A percentile compares a stretch with the other conserved stretches of the same genome.
Conservation (phyloP, 2,888 invertebrate species). For the Periphyllus acericola region DNA sequence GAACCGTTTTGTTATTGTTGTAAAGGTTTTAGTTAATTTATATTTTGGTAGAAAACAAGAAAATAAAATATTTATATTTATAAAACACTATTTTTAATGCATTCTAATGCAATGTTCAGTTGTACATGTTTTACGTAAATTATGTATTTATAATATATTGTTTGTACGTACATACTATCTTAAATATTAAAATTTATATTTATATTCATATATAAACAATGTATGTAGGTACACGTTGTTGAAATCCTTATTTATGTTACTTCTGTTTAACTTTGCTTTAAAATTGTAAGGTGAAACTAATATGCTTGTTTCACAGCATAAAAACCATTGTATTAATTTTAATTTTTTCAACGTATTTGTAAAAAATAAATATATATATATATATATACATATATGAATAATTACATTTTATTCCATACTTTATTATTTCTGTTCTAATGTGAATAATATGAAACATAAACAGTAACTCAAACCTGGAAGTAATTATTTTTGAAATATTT, state of each 20-base stretch:
- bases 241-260: slow-evolving; percentile 45
- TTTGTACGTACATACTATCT: slow-evolving; percentile 22
- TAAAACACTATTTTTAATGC: slow-evolving; percentile 48
- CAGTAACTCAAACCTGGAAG: too few species aligned
- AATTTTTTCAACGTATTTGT: slow-evolving; percentile 8
- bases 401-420: not conserved
- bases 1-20: slow-evolving; percentile 48
- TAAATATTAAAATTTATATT: slow-evolving; percentile 31
- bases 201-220: slow-evolving; percentile 23
- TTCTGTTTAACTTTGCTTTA: slow-evolving; percentile 59
- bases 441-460: too few species aligned
- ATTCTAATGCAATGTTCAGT: slow-evolving; percentile 33
- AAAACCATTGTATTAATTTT: slow-evolving; percentile 5
- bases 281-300: not conserved
- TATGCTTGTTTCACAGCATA: slow-evolving; percentile 47
- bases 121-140: slow-evolving; percentile 41
- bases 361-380: slow-evolving; percentile 8
- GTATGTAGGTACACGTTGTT: slow-evolving; percentile 39
- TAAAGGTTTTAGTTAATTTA: slow-evolving; percentile 58
- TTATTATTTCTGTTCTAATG: not conserved
- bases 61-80: slow-evolving; percentile 40
- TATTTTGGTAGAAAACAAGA: slow-evolving; percentile 50
- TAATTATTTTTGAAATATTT: too few species aligned
- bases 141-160: slow-evolving; percentile 34
- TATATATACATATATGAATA: not conserved